Conservation (phyloP, 2,797 vertebrate genomes). For the Limosa lapponica region DNA sequence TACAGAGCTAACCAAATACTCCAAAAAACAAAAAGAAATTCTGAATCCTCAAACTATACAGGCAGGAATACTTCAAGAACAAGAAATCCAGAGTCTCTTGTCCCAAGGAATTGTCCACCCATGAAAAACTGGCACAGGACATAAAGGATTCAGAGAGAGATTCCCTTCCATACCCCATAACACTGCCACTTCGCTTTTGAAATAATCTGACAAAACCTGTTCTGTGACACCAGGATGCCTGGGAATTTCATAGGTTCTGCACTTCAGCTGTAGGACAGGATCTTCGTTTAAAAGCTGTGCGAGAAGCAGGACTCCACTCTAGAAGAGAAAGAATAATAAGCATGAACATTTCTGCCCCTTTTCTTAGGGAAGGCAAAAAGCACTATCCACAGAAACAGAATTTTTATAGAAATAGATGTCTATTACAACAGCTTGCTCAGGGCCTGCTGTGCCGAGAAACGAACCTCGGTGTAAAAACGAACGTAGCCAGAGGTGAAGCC, state of each 20-base stretch:
- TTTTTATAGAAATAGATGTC: not conserved
- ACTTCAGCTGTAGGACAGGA: slow-evolving; percentile 91
- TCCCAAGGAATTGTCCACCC: not conserved
- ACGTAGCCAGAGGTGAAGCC: slow-evolving; percentile 96
- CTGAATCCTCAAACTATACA: slow-evolving; percentile 7
- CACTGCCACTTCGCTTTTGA: slow-evolving; percentile 7
- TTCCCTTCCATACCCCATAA: slow-evolving; percentile 21
- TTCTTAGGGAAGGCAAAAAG: not conserved
- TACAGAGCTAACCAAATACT: not conserved
- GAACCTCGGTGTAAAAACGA: slow-evolving; percentile 97
- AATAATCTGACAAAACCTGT: slow-evolving; percentile 85
- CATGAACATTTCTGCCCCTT: not conserved
- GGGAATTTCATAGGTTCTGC: slow-evolving; percentile 96
- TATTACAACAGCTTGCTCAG: not conserved
- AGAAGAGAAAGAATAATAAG: slow-evolving; percentile 32
- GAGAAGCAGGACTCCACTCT: slow-evolving; percentile 94
- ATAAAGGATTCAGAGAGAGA: slow-evolving; percentile 31
- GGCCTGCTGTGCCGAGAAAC: not conserved
- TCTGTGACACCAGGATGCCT: slow-evolving; percentile 94
- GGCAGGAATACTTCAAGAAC: not conserved
- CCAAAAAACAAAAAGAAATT: not conserved
- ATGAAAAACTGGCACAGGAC: not conserved
- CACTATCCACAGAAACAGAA: not conserved
- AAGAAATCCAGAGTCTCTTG: not conserved
- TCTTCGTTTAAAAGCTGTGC: slow-evolving; percentile 96